These are phyloP conservation scores for Campylomormyrus tamandua DNA, from an alignment of 2,113 vertebrate genomes.

Conservation along the genomic window DNA sequence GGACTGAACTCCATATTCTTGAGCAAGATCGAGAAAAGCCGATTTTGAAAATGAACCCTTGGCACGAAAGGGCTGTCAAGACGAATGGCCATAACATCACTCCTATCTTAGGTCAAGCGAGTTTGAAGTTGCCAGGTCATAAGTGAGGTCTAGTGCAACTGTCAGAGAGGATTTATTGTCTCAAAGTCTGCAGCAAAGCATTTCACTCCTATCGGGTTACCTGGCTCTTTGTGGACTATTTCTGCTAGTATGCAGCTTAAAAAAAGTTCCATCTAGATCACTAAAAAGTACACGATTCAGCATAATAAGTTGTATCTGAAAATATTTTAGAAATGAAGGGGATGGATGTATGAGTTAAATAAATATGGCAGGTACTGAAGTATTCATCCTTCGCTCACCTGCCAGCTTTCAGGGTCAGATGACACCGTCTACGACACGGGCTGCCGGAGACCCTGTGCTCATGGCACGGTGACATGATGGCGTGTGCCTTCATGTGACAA, in stretches of 20 bases:
- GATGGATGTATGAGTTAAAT: neutral
- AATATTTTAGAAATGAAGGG: neutral
- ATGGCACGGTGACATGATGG: neutral
- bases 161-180: neutral
- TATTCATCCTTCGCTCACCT: neutral
- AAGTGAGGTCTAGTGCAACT: neutral
- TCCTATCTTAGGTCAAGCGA: neutral
- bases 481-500: neutral
- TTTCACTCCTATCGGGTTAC: neutral
- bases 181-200: neutral
- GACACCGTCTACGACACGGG: neutral
- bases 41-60: neutral
- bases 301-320: neutral
- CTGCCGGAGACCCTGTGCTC: neutral
- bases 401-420: neutral
- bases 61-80: neutral
- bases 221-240: neutral
- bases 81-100: neutral
- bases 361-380: neutral
- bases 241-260: neutral
- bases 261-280: neutral
- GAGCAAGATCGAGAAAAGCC: neutral
- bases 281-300: neutral
- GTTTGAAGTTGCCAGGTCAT: neutral
- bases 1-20: neutral